Conservation (phyloP, 1,140 invertebrate genomes). For the Pseudomyrmex pallidus region DNA sequence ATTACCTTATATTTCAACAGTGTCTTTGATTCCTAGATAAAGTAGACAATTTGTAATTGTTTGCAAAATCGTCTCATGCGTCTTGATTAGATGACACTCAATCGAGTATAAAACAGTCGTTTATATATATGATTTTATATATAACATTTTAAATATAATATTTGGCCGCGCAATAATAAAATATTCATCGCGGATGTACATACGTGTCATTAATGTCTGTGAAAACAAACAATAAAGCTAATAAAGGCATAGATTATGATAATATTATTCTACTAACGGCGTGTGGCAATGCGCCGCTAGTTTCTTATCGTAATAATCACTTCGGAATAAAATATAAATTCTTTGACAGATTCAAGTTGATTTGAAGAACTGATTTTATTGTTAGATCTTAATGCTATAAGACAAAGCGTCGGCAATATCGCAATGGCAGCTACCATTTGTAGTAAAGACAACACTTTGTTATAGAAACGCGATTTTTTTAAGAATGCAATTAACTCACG, state of each 20-base stretch:
- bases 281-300: background rate
- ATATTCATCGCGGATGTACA: slow-evolving; percentile 6
- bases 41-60: slow-evolving; percentile 47
- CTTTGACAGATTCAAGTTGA: too few relatives aligned
- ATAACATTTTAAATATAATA: too few relatives aligned
- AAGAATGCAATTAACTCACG: slow-evolving; percentile 67
- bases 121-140: too few relatives aligned
- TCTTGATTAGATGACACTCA: background rate
- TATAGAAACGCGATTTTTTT: slow-evolving; percentile 10
- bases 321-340: too few relatives aligned
- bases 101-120: background rate
- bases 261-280: background rate
- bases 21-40: background rate
- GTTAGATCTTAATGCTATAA: background rate
- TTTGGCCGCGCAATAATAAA: background rate
- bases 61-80: slow-evolving; percentile 50
- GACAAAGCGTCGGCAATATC: background rate
- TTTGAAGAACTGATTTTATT: slow-evolving; percentile 22
- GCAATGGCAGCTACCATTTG: background rate
- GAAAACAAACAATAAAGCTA: slow-evolving; percentile 9
- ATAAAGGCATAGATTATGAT: slow-evolving; percentile 43
- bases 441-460: slow-evolving; percentile 29
- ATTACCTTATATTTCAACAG: background rate
- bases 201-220: slow-evolving; percentile 26
- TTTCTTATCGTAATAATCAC: too few relatives aligned